Conservation (phyloP, 2,888 invertebrate genomes). For the Caradrina kadenii region DNA sequence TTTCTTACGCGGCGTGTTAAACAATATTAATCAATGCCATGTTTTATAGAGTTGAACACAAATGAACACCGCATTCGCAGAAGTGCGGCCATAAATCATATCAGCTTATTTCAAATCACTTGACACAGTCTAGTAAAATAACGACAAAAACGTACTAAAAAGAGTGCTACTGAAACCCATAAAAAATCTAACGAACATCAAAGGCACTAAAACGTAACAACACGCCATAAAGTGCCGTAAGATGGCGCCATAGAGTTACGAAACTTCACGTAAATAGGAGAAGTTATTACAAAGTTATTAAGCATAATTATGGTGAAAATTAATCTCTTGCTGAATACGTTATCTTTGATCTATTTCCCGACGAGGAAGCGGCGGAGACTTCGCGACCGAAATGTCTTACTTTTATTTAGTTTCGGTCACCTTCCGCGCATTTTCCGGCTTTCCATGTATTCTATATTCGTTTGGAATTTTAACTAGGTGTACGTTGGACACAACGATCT, state of each 20-base stretch:
- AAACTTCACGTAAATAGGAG: constrained; percentile 58
- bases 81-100: constrained; percentile 54
- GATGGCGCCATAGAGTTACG: constrained; percentile 71
- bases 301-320: constrained; percentile 79
- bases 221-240: constrained; percentile 60
- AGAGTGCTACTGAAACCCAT: constrained; percentile 56
- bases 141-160: constrained; percentile 38
- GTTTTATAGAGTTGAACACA: constrained; percentile 34
- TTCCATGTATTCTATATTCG: constrained; percentile 63
- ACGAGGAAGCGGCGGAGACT: constrained; percentile 75
- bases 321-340: constrained; percentile 69
- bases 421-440: constrained; percentile 62
- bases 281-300: constrained; percentile 72
- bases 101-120: constrained; percentile 32
- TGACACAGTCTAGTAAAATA: constrained; percentile 35
- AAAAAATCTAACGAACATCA: constrained; percentile 57
- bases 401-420: constrained; percentile 61
- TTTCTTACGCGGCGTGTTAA: constrained; percentile 19
- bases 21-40: constrained; percentile 51
- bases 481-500: constrained; percentile 40
- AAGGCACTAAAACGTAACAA: constrained; percentile 57
- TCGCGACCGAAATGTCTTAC: constrained; percentile 51
- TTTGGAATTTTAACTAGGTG: constrained; percentile 65
- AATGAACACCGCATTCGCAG: constrained; percentile 29
- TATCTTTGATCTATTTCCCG: constrained; percentile 83